Evolutionary conservation across 2,113 vertebrate genomes (phyloP).

Genomic region (Sinocyclocheilus anshuiensis): DNA sequence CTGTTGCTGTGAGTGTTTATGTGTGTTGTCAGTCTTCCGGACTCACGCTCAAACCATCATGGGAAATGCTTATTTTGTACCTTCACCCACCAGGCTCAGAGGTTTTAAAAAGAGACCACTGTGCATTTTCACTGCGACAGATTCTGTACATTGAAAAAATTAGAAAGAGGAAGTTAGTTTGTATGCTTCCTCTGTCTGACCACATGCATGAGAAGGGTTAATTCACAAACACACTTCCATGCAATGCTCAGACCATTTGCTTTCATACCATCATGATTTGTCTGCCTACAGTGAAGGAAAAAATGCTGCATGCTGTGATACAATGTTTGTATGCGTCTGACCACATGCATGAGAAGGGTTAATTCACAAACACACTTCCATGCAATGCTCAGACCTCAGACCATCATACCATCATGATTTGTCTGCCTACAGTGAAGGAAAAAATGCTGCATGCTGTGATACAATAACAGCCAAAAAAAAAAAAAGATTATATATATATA

Average conservation of each 20-base stretch:
- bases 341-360: conserved; percentile 41
- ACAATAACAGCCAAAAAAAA: too few relatives aligned
- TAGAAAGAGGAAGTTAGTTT: conserved; percentile 31
- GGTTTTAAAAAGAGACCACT: conserved; percentile 35
- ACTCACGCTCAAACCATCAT: background rate
- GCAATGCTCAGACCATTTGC: too few relatives aligned
- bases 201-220: conserved; percentile 40
- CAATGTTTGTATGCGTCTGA: too few relatives aligned
- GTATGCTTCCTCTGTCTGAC: conserved; percentile 52
- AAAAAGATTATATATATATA: too few relatives aligned
- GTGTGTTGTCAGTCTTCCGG: conserved; percentile 29
- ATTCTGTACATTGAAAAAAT: conserved; percentile 26
- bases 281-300: too few relatives aligned
- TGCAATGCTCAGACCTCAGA: too few relatives aligned
- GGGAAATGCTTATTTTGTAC: background rate
- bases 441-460: too few relatives aligned
- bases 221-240: background rate
- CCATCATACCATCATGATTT: too few relatives aligned
- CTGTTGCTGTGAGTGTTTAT: conserved; percentile 44
- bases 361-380: background rate
- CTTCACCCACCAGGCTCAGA: background rate
- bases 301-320: too few relatives aligned
- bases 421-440: too few relatives aligned
- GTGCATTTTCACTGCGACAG: conserved; percentile 35
- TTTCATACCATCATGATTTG: too few relatives aligned